Conservation (phyloP, 1,140 invertebrate species). For the Apis dorsata region DNA sequence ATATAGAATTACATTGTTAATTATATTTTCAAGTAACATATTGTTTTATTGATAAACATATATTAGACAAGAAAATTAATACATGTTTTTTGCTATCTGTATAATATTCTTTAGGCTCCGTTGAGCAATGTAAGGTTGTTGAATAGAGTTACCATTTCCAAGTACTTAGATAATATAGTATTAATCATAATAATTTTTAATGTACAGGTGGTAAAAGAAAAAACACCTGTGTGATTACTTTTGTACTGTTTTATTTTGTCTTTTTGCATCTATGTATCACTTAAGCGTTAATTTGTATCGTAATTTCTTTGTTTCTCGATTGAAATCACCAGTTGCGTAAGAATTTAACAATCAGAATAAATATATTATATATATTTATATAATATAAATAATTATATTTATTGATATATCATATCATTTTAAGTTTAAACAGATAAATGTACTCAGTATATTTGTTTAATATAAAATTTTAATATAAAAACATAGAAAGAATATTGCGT, state of each 20-base stretch:
- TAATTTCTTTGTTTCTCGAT: conserved; percentile 78
- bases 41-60: conserved; percentile 10
- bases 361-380: too few relatives aligned
- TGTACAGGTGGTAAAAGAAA: conserved; percentile 4
- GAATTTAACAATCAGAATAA: conserved; percentile 10
- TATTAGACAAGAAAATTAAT: conserved; percentile 17
- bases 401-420: conserved; percentile 37
- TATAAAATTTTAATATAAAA: conserved; percentile 61
- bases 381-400: conserved; percentile 43
- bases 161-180: conserved; percentile 59
- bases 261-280: conserved; percentile 3
- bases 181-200: conserved; percentile 56
- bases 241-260: conserved; percentile 27
- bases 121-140: conserved; percentile 46
- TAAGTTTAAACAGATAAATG: conserved; percentile 39
- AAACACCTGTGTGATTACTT: conserved; percentile 35
- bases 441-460: conserved; percentile 55
- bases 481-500: neutral
- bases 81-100: conserved; percentile 36
- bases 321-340: conserved; percentile 5
- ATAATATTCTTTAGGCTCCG: conserved; percentile 35
- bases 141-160: conserved; percentile 57
- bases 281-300: conserved; percentile 81
- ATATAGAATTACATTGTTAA: conserved; percentile 18
- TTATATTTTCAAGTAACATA: conserved; percentile 33